Evolutionary conservation across 1,140 invertebrate species (phyloP), one percentile per base, ranked within the genome.

Genomic region (Philotrypesis tridentata): DNA sequence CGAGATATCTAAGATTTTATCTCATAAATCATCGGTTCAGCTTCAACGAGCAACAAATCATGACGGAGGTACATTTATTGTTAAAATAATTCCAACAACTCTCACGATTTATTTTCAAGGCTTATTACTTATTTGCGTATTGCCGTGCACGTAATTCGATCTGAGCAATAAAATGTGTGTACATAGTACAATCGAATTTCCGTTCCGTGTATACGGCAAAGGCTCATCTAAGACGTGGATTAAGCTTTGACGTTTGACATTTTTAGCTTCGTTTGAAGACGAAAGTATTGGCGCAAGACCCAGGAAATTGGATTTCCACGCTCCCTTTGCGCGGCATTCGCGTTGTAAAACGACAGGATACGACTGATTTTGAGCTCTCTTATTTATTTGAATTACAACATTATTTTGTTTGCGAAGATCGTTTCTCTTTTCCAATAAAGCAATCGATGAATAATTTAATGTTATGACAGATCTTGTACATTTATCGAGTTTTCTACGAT

Each of bases 171-270:
- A 37, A 37, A 9, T n/a, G n/a, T 14, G 65, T 27, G 27, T 68
- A 3, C 12, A 31, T 12, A 31, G 29, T 33, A 27, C 61, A 63
- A 63, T 63, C n/a, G 27, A 65, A 29, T 17, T 8, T 63, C 61
- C 12, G n/a, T 11, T 43, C 40, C 7, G 5, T 43, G 12, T 63
- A 68, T n/a, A 21, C 17, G 25, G 11, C 31, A 37, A 37, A 37
- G 67, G 67, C 37, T 31, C 21, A 70, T 70, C 31, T 12, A 31
- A 70, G 27, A 31, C 31, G 17, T 5, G 67, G 31, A 70, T 70
- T 37, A 70, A 70, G 29, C 67, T 70, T 70, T 70, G 67, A 33
- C 67, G 7, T 70, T 70, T 21, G 67, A 31, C 67, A 21, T 8
- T 29, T 65, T 65, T 29, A 65, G 5, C 27, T 65, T 65, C 14